A percentile compares a stretch with the other conserved stretches of the same genome.
Conservation (phyloP, 2,113 vertebrate species). For the Mormoops blainvillei region DNA sequence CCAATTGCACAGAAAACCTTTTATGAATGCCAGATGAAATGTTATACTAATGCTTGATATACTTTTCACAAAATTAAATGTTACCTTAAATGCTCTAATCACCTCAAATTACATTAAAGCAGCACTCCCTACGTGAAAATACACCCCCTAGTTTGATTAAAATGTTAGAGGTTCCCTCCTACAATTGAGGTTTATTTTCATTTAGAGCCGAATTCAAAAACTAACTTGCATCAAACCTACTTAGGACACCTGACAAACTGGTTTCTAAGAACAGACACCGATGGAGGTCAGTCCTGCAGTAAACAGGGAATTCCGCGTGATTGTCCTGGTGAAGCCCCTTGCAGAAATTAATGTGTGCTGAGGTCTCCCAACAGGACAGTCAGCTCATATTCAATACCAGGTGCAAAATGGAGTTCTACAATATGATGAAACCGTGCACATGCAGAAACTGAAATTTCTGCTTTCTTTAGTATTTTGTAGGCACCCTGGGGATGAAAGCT, state of each 20-base stretch:
- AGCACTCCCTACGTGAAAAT: not conserved
- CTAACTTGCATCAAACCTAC: not conserved
- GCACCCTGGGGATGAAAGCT: not conserved
- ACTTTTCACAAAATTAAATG: constrained; percentile 6
- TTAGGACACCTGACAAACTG: not conserved
- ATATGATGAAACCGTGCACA: not conserved
- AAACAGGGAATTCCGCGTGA: not conserved
- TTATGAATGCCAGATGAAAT: not conserved
- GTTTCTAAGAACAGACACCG: not conserved
- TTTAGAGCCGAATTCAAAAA: not conserved
- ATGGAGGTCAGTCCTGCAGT: not conserved
- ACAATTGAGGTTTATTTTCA: not conserved
- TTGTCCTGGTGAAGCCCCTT: not conserved
- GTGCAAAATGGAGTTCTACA: not conserved
- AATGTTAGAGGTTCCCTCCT: not conserved
- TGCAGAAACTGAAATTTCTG: not conserved
- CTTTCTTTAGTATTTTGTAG: not conserved
- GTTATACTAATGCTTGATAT: not conserved
- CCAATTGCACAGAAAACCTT: constrained; percentile 26
- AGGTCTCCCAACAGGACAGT: not conserved
- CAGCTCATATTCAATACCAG: not conserved
- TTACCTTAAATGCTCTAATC: not conserved
- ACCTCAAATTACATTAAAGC: constrained; percentile 4
- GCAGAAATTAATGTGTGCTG: not conserved
- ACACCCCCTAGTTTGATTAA: not conserved